Base-by-base conservation (phyloP, 2,113 vertebrate species). In the Laticauda colubrina region DNA sequence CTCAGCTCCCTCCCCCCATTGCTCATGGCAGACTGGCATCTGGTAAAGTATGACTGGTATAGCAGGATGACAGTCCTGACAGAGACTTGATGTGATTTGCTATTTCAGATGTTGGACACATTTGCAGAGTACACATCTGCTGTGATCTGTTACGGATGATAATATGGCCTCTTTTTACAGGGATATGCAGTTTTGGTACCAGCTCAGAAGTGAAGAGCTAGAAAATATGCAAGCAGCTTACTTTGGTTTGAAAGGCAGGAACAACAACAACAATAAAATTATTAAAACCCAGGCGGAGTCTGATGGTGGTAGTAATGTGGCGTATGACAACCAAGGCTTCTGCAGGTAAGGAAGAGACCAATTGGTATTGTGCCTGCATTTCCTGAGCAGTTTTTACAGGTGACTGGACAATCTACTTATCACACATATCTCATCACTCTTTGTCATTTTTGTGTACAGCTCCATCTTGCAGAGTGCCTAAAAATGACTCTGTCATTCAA, bases 241-340 rank as follows among this genome's bases (percentile, higher is more conserved):
- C 69, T 97, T 98, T 21, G 96, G 95, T 89, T 96, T 98, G 92
- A 98, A 98, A 95, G 97, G 97, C 93, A 96, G 98, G 91, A 98
- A 98, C 96, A 98, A 97, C 94, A 98, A 97, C 95, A 98, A 98
- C 92, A 98, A 97, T 23, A 97, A 97, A 93, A 97, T 97, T 87
- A 96, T 95, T 88, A 93, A 97, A 91, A 94, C 92, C 55, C 86
- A 86, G 81, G 86, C 92, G 0, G 1, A 9, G 2, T 92, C 93
- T 11, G 91, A 88, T 21, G 94, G 94, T 0, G 2, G 89, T 51
- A 24, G 93, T 64, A 90, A 89, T n/a, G 93, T 94, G 88, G 94
- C 95, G 0, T 97, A 97, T 2, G 97, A 98, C 92, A 98, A 97
- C 94, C 96, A 94, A 92, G 96, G 91, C 59, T 97, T 97, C 91